phyloP scores from a whole-genome alignment of 2,113 vertebrate genomes.

The Ammodytes marinus region DNA sequence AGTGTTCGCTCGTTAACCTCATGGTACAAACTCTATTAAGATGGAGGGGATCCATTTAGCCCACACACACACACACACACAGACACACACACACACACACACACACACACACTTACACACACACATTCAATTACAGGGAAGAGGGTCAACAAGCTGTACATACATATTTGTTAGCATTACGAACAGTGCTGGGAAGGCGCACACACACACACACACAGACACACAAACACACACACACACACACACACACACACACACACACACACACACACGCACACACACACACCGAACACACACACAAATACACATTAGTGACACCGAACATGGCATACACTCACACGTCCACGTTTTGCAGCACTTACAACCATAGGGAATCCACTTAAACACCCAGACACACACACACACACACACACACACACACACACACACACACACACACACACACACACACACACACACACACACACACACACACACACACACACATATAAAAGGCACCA shows the following conservation, averaged over 20 bases:
- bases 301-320: too few species aligned
- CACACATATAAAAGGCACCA: slow-evolving; percentile 27
- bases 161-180: too few species aligned
- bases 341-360: background rate
- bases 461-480: slow-evolving; percentile 18
- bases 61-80: background rate
- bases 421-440: background rate
- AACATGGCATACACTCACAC: background rate
- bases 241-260: background rate
- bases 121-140: background rate
- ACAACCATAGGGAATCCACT: slow-evolving; percentile 7
- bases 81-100: slow-evolving; percentile 6
- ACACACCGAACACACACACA: background rate
- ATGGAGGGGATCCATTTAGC: slow-evolving; percentile 57
- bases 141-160: too few species aligned
- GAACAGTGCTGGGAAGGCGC: too few species aligned
- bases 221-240: background rate
- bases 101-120: background rate
- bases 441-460: background rate
- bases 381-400: too few species aligned
- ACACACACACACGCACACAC: background rate
- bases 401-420: slow-evolving; percentile 1
- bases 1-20: slow-evolving; percentile 51
- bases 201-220: too few species aligned
- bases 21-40: slow-evolving; percentile 39